Base-by-base conservation (phyloP, 2,797 vertebrate species). In the Semotilus atromaculatus region DNA sequence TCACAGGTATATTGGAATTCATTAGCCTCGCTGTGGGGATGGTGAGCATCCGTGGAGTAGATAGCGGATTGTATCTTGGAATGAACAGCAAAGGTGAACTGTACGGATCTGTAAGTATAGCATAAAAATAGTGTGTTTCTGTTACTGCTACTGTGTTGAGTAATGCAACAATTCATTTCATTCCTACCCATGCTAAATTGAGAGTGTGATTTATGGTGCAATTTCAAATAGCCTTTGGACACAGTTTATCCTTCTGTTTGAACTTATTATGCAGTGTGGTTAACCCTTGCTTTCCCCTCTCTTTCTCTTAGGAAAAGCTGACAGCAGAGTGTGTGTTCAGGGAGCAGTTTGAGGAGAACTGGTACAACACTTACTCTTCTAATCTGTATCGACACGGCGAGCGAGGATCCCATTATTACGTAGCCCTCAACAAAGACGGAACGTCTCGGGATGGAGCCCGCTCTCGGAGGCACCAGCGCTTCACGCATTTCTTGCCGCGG, bases 291-390 rank as follows among this genome's bases (percentile, higher is more conserved):
- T 45, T 85, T 18, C 40, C 67, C 82, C 64, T 51, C 10, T 86
- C 38, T 89, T 7, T 88, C 53, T 91, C 92, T 58, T 94, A 99
- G 98, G 97, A 97, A 87, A 99, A 99, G 89, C 93, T 99, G 91
- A 97, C 97, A 26, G 96, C 98, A 66, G 98, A 99, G 90, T 96
- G 96, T 88, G 96, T 99, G 80, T 99, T 99, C 93, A 96, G 95
- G 94, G 98, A 99, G 92, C 97, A 99, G 90, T 99, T 99, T 93
- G 98, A 99, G 93, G 98, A 99, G 94, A 99, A 99, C 94, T 99
- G 98, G 98, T 99, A 99, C 95, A 99, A 99, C 90, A 99, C 98
- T 0, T 99, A 99, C 93, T 97, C 98, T 31, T 99, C 98, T 68
- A 98, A 99, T 92, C 96, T 99, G 53, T 99, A 99, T 90, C 96